A percentile compares a stretch with the other conserved stretches of the same genome.
These are phyloP conservation scores for Acrobasis consociella DNA, from an alignment of 2,888 invertebrate species.

Conservation along the genomic window DNA sequence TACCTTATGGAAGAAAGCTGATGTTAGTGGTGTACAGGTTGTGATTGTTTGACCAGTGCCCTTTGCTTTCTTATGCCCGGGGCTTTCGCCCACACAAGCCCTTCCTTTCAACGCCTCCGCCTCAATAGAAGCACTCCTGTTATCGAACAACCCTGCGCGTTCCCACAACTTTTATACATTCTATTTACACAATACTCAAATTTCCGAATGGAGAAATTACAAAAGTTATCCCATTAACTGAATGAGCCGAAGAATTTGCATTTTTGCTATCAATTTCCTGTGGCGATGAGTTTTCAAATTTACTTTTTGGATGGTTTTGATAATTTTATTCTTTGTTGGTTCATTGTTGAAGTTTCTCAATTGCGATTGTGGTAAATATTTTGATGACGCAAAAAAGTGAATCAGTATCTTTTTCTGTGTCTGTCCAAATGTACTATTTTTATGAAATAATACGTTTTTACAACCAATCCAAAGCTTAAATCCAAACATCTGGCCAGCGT, in stretches of 20 bases:
- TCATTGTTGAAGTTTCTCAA: conserved; percentile 12
- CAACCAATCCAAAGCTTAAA: too few species aligned
- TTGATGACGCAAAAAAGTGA: background rate
- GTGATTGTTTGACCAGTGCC: too few species aligned
- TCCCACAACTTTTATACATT: conserved; percentile 17
- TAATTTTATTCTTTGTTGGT: conserved; percentile 14
- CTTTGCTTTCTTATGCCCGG: too few species aligned
- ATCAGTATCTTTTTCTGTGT: background rate
- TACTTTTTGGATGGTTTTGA: conserved; percentile 14
- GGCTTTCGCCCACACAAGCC: too few species aligned
- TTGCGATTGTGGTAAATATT: background rate
- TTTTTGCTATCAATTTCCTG: conserved; percentile 22
- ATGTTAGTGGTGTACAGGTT: too few species aligned
- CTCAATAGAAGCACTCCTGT: conserved; percentile 55
- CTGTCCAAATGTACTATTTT: too few species aligned
- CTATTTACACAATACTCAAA: conserved; percentile 17
- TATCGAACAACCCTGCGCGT: conserved; percentile 30
- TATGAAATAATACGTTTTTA: too few species aligned
- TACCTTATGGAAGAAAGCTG: too few species aligned
- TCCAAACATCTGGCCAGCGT: too few species aligned
- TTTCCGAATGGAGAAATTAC: conserved; percentile 20
- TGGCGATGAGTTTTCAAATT: conserved; percentile 21
- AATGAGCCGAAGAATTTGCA: conserved; percentile 20
- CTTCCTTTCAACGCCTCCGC: background rate
- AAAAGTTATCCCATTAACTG: conserved; percentile 19